phyloP scores from a whole-genome alignment of 2,113 vertebrate species.

The Grantiella picta region DNA sequence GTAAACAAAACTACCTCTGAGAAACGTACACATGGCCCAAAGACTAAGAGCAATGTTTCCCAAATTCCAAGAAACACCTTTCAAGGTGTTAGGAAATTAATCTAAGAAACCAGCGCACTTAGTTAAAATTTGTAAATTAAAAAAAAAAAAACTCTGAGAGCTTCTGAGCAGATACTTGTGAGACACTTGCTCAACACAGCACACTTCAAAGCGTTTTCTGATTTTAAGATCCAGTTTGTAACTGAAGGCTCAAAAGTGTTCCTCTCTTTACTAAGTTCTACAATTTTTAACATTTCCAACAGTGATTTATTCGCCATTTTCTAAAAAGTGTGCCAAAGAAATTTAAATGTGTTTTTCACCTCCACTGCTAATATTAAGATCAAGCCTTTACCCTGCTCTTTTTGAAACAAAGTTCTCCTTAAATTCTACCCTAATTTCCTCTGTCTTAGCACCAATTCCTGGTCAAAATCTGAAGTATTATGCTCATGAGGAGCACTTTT shows the following conservation, averaged over 20 bases:
- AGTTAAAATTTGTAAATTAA: background rate
- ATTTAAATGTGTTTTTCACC: background rate
- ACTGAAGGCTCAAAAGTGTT: background rate
- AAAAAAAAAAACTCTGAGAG: background rate
- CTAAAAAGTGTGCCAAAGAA: background rate
- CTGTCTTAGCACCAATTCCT: background rate
- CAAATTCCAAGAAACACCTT: fast-evolving
- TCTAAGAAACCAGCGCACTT: background rate
- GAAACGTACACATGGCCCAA: background rate
- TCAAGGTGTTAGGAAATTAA: background rate
- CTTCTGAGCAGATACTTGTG: background rate
- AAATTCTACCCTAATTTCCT: background rate
- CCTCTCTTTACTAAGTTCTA: background rate
- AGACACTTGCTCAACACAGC: background rate
- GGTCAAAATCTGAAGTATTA: background rate
- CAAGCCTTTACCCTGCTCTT: background rate
- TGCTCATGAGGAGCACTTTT: background rate
- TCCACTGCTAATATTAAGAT: background rate
- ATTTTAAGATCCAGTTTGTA: background rate
- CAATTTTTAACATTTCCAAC: background rate
- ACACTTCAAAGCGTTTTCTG: background rate
- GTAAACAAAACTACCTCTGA: background rate
- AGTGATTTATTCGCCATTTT: fast-evolving
- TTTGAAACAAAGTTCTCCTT: background rate
- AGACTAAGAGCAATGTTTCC: background rate